Conservation (phyloP, 1,140 invertebrate species). For the Calephelis virginiensis region DNA sequence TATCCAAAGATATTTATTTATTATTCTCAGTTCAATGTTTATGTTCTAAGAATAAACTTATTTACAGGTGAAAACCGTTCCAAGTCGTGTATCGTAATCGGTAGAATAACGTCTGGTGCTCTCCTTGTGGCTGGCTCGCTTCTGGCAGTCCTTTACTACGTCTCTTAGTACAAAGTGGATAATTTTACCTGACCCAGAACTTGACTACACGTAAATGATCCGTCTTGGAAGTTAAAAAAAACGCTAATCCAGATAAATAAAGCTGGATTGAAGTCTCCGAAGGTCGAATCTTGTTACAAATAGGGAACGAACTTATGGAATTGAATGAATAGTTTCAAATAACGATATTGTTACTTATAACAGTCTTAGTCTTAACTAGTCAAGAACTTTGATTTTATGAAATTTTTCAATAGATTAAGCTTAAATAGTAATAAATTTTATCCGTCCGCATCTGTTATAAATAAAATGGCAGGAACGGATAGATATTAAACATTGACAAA, state of each 20-base stretch:
- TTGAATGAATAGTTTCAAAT: neutral
- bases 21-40: neutral
- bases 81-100: constrained; percentile 35
- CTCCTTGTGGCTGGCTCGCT: constrained; percentile 31
- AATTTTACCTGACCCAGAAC: constrained; percentile 33
- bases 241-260: neutral
- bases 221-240: neutral
- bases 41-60: constrained; percentile 3
- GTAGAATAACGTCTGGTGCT: constrained; percentile 39
- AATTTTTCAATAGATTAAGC: constrained; percentile 6
- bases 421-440: neutral
- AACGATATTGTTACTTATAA: neutral
- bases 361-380: no score
- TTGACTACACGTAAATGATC: neutral
- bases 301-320: neutral
- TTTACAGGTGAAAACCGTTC: constrained; percentile 52
- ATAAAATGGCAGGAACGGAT: neutral
- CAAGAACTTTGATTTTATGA: constrained; percentile 6
- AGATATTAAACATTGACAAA: neutral
- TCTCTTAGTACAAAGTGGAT: constrained; percentile 34
- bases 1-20: no score
- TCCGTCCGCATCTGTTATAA: neutral
- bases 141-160: constrained; percentile 33
- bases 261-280: neutral
- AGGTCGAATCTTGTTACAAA: neutral